These are phyloP conservation scores for Macaca nemestrina DNA, from an alignment of 2,113 vertebrate species.

Conservation along the genomic window DNA sequence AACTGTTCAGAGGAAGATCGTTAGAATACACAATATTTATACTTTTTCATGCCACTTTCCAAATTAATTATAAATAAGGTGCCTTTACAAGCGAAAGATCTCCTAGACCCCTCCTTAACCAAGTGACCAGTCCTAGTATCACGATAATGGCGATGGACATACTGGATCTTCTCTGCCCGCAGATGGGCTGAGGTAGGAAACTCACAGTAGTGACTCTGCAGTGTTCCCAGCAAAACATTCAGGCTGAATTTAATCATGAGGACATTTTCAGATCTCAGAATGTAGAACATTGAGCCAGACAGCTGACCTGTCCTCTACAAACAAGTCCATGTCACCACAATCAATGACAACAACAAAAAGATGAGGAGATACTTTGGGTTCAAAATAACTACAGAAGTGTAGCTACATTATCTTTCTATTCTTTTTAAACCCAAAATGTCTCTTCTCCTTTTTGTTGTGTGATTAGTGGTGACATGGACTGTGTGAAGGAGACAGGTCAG, in stretches of 20 bases:
- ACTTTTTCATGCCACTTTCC: neutral
- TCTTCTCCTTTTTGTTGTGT: neutral
- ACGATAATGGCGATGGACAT: rapidly evolving
- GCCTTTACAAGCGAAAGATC: neutral
- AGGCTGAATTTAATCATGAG: neutral
- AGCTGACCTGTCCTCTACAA: neutral
- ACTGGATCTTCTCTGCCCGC: neutral
- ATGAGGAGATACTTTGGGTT: neutral
- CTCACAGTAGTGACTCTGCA: too few relatives aligned
- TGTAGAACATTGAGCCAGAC: neutral
- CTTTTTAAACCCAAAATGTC: neutral
- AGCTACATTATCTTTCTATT: neutral
- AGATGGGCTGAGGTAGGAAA: neutral
- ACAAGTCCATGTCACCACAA: neutral
- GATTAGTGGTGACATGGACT: too few relatives aligned
- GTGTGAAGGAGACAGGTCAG: too few relatives aligned
- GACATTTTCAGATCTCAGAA: neutral
- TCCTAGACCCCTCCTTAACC: too few relatives aligned
- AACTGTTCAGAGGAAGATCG: neutral
- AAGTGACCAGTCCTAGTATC: neutral
- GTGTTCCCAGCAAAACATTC: neutral
- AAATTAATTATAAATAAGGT: neutral
- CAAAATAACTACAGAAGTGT: neutral
- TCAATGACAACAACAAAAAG: neutral
- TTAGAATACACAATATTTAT: neutral